Conservation (phyloP, 2,888 invertebrate genomes). For the Rhingia rostrata region DNA sequence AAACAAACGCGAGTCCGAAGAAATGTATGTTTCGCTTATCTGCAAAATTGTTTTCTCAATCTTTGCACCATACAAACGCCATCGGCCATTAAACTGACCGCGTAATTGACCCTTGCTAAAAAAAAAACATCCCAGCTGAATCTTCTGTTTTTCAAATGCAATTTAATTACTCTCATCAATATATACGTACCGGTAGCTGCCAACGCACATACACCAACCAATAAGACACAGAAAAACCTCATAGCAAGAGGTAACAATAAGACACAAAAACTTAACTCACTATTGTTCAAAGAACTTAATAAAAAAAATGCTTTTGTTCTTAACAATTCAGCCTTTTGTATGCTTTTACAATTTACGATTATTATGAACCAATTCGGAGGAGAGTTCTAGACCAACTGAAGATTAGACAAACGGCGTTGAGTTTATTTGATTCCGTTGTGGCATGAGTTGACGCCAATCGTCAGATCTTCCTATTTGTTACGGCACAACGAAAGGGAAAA, state of each 20-base stretch:
- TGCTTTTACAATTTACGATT: conserved; percentile 15
- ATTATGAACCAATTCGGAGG: conserved; percentile 37
- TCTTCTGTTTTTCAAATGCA: neutral
- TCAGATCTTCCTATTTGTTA: conserved; percentile 29
- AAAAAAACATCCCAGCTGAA: neutral
- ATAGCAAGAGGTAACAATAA: conserved; percentile 23
- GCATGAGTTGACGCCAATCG: neutral
- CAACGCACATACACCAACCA: conserved; percentile 43
- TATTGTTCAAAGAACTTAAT: conserved; percentile 10
- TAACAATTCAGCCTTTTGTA: neutral
- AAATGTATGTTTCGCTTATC: conserved; percentile 2
- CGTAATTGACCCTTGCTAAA: conserved; percentile 5
- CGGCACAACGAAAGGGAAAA: conserved; percentile 26
- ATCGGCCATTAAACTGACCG: conserved; percentile 22
- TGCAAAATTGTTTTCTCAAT: neutral
- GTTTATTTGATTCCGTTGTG: conserved; percentile 29
- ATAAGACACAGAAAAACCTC: conserved; percentile 49
- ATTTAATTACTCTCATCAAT: neutral
- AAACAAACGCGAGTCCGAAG: neutral
- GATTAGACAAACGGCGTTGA: conserved; percentile 2
- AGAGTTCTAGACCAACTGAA: conserved; percentile 61
- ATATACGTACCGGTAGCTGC: conserved; percentile 50
- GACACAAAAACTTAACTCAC: conserved; percentile 13
- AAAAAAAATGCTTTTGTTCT: neutral
- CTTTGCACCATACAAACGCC: neutral